phyloP scores from a whole-genome alignment of 2,888 invertebrate species.

The Schizaphis graminum region DNA sequence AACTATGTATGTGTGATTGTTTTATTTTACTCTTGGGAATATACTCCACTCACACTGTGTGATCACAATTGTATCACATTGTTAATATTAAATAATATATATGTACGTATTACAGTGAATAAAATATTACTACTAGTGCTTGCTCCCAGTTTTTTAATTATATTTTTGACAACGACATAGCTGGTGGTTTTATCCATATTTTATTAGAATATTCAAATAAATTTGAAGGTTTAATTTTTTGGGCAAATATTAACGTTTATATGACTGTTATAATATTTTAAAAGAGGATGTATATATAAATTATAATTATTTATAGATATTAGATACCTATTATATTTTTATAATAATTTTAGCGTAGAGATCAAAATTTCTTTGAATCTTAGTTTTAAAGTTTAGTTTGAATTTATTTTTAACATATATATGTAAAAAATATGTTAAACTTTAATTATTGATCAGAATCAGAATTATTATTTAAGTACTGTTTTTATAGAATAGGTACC shows the following conservation, averaged over 20 bases:
- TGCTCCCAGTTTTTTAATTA: neutral
- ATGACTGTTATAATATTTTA: neutral
- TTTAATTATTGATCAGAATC: neutral
- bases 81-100: neutral
- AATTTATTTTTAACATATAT: neutral
- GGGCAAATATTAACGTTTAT: neutral
- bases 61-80: conserved; percentile 28
- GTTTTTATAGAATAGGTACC: neutral
- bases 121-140: neutral
- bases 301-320: neutral
- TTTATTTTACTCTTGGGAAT: conserved; percentile 31
- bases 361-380: neutral
- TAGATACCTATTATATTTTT: neutral
- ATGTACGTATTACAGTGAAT: neutral
- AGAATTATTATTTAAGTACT: neutral
- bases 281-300: neutral
- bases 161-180: neutral
- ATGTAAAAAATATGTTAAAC: neutral
- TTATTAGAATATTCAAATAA: neutral
- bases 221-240: neutral
- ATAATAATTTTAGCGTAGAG: neutral
- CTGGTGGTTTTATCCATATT: neutral
- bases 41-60: neutral
- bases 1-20: neutral
- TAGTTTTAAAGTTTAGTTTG: neutral